Evolutionary conservation across 2,888 invertebrate genomes (phyloP).

Genomic region (Lymantria monacha): DNA sequence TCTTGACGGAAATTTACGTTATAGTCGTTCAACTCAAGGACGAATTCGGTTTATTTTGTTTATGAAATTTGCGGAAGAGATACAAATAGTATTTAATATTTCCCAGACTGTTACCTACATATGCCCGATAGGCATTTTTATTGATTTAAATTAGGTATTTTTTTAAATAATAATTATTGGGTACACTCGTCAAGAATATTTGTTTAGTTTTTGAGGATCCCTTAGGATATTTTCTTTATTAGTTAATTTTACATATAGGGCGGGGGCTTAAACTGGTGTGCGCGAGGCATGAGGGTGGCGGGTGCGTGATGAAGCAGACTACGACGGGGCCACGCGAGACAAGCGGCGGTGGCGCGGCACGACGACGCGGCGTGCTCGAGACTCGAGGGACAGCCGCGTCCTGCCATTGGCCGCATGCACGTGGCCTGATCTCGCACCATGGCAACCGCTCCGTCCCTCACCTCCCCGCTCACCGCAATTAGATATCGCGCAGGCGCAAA

Average conservation of each 20-base stretch:
- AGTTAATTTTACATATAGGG: background rate
- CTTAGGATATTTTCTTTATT: background rate
- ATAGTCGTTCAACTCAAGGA: too few species aligned
- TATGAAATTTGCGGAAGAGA: too few species aligned
- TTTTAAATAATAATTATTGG: too few species aligned
- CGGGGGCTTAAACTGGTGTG: background rate
- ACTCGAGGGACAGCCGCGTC: conserved; percentile 31
- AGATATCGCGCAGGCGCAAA: conserved; percentile 42
- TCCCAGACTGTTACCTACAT: too few species aligned
- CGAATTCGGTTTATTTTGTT: too few species aligned
- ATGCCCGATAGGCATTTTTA: too few species aligned
- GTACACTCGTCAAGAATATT: too few species aligned
- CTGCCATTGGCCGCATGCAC: conserved; percentile 85
- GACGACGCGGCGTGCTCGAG: conserved; percentile 35
- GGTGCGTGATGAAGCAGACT: background rate
- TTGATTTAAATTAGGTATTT: too few species aligned
- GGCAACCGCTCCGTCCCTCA: conserved; percentile 69
- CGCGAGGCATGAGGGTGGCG: conserved; percentile 6
- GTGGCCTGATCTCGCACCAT: conserved; percentile 91
- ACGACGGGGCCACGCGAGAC: conserved; percentile 9
- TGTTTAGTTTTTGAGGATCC: too few species aligned
- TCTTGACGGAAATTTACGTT: too few species aligned
- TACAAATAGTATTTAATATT: too few species aligned
- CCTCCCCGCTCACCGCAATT: conserved; percentile 35
- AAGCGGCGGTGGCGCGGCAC: conserved; percentile 20